These are phyloP conservation scores for Pipra filicauda DNA, from an alignment of 2,113 vertebrate species.

Conservation along the genomic window DNA sequence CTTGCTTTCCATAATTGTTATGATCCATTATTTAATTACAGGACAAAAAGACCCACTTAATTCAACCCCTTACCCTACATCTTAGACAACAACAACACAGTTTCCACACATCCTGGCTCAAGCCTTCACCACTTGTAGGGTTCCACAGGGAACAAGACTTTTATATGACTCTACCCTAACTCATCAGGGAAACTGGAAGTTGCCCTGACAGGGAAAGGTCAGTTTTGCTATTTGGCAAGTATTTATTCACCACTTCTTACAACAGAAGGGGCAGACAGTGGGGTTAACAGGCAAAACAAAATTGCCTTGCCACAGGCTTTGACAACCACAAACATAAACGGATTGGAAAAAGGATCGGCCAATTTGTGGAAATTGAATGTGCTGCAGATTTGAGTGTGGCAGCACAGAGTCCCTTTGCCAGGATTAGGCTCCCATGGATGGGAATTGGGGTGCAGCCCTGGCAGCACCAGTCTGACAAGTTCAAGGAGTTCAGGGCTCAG, in stretches of 20 bases:
- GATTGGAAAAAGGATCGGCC: neutral
- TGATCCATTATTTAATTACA: neutral
- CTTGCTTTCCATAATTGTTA: neutral
- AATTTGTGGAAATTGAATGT: neutral
- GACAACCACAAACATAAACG: rapidly evolving
- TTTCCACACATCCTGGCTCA: neutral
- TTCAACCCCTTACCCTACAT: neutral
- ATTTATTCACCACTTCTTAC: neutral
- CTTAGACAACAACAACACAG: neutral
- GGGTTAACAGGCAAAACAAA: neutral
- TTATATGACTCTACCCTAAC: neutral
- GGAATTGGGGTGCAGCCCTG: rapidly evolving
- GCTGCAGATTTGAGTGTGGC: neutral
- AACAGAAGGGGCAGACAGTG: neutral
- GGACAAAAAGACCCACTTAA: neutral
- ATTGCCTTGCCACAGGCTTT: neutral
- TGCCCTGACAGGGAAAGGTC: neutral
- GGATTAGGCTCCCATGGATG: rapidly evolving
- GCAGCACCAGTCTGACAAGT: neutral
- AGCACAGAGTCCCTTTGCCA: neutral
- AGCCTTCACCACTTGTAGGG: neutral
- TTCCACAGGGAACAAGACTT: neutral
- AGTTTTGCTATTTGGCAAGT: neutral
- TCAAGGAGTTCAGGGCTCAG: neutral
- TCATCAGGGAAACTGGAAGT: neutral